Conservation (phyloP, 2,888 invertebrate genomes). For the Caenorhabditis sp. region DNA sequence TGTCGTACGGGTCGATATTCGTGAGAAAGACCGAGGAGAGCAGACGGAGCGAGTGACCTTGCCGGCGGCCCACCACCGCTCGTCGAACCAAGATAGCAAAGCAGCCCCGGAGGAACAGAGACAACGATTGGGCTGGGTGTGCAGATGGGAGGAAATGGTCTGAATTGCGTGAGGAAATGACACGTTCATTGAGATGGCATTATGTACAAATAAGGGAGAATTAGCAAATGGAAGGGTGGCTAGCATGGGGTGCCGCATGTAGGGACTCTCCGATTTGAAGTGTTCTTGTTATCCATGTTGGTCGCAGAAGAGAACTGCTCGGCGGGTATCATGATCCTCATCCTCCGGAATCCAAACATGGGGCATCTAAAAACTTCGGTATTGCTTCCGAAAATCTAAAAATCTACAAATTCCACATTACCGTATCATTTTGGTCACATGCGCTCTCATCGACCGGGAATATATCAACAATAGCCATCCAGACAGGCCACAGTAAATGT, state of each 20-base stretch:
- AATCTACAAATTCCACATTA: too few relatives aligned
- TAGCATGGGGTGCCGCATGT: slow-evolving; percentile 55
- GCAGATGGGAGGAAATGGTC: neutral
- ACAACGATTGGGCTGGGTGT: neutral
- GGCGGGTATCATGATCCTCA: slow-evolving; percentile 42
- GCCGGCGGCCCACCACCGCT: slow-evolving; percentile 14
- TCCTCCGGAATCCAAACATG: slow-evolving; percentile 51
- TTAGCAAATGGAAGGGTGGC: neutral
- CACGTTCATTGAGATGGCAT: slow-evolving; percentile 23
- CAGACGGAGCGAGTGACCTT: slow-evolving; percentile 42
- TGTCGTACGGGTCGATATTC: neutral
- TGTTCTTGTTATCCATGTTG: slow-evolving; percentile 50
- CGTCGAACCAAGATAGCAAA: slow-evolving; percentile 18
- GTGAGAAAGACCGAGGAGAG: slow-evolving; percentile 14
- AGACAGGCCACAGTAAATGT: slow-evolving; percentile 67
- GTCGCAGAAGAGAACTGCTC: slow-evolving; percentile 53
- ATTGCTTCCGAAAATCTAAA: slow-evolving; percentile 1
- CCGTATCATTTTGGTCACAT: slow-evolving; percentile 58
- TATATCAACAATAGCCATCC: slow-evolving; percentile 69
- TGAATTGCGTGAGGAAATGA: neutral
- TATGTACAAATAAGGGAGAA: slow-evolving; percentile 23
- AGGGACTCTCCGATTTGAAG: slow-evolving; percentile 47
- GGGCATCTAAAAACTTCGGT: slow-evolving; percentile 48
- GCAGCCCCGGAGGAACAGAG: neutral
- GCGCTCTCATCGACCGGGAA: slow-evolving; percentile 61